phyloP scores from a whole-genome alignment of 30 jellyfish, hydroid and myxozoan species.

The Hydra vulgaris region DNA sequence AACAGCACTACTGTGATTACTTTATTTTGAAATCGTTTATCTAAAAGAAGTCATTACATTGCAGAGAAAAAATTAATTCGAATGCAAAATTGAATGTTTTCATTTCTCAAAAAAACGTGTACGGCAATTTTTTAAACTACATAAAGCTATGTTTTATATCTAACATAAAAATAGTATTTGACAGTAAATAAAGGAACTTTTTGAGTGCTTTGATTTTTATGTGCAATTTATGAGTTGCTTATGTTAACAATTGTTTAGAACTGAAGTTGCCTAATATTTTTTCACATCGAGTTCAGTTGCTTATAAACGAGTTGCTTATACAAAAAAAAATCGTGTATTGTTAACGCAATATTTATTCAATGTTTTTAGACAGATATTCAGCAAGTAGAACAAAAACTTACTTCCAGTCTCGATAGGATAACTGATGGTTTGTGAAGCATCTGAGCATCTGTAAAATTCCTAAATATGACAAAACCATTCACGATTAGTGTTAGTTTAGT shows the following conservation, averaged over 20 bases:
- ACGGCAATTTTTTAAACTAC: background rate
- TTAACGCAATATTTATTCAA: too few relatives aligned
- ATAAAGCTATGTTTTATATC: background rate
- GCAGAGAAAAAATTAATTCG: background rate
- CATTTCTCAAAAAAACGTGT: background rate
- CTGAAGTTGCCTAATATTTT: background rate
- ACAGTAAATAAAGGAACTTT: background rate
- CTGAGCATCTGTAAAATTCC: too few relatives aligned
- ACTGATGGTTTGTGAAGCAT: too few relatives aligned
- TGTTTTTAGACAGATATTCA: too few relatives aligned
- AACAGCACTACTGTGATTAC: background rate
- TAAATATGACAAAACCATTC: too few relatives aligned
- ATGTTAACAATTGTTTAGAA: background rate
- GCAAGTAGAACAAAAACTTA: too few relatives aligned
- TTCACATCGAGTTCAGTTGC: background rate
- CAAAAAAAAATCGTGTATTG: background rate
- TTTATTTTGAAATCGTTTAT: background rate
- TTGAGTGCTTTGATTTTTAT: background rate
- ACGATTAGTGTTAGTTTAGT: too few relatives aligned
- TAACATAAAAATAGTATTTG: background rate
- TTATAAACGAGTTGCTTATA: background rate
- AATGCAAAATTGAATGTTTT: background rate
- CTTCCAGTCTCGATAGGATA: too few relatives aligned
- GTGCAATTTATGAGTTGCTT: background rate
- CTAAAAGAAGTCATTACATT: background rate